Evolutionary conservation across 2,797 vertebrate species (phyloP).

Genomic region (Lagorchestes hirsutus): DNA sequence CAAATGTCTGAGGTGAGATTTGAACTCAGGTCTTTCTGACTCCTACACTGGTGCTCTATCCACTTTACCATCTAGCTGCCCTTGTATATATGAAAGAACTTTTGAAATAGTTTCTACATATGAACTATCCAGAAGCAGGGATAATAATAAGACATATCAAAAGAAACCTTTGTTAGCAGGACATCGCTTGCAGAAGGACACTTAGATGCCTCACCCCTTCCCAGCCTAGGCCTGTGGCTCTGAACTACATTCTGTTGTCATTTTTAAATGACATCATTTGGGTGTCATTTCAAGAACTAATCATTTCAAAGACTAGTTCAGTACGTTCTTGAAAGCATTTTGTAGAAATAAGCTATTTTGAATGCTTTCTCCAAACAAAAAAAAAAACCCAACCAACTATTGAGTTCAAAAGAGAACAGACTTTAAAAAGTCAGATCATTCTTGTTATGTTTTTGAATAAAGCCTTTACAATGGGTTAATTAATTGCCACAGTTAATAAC

Average conservation of each 20-base stretch:
- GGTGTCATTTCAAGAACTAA: slow-evolving; percentile 18
- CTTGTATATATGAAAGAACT: background rate
- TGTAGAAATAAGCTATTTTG: slow-evolving; percentile 42
- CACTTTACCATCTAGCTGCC: too few relatives aligned
- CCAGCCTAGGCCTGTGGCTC: background rate
- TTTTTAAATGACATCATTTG: slow-evolving; percentile 19
- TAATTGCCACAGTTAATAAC: slow-evolving; percentile 26
- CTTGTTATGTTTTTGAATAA: slow-evolving; percentile 53
- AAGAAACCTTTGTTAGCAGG: slow-evolving; percentile 23
- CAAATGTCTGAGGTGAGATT: too few relatives aligned
- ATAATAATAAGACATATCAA: slow-evolving; percentile 32
- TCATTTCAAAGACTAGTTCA: slow-evolving; percentile 7
- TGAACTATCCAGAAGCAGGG: slow-evolving; percentile 24
- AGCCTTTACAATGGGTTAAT: slow-evolving; percentile 49
- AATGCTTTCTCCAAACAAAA: slow-evolving; percentile 27
- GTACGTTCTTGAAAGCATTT: slow-evolving; percentile 49
- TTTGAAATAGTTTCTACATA: background rate
- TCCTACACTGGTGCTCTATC: too few relatives aligned
- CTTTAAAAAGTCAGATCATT: slow-evolving; percentile 36
- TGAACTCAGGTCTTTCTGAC: too few relatives aligned
- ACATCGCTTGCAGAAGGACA: slow-evolving; percentile 36
- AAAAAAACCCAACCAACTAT: slow-evolving; percentile 29
- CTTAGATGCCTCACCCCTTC: slow-evolving; percentile 18
- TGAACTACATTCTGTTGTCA: slow-evolving; percentile 32
- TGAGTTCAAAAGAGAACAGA: slow-evolving; percentile 18